These are phyloP conservation scores for Stichodactyla helianthus DNA, from an alignment of 64 coral and sea anemone genomes.

Conservation along the genomic window DNA sequence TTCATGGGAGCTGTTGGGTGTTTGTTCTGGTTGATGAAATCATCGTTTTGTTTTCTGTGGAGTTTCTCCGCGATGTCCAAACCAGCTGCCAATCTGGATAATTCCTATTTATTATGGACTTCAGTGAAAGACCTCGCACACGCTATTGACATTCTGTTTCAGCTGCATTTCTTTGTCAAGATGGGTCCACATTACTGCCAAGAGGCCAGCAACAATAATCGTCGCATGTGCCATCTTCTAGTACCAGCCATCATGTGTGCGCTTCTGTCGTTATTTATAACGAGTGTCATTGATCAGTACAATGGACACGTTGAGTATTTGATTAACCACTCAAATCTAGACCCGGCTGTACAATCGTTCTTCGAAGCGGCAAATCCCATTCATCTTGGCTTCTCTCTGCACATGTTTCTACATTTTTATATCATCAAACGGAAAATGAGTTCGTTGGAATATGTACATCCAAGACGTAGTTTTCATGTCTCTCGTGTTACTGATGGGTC, in stretches of 20 bases:
- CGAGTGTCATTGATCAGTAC: slow-evolving; percentile 71
- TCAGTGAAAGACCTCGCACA: slow-evolving; percentile 42
- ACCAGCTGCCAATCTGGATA: background rate
- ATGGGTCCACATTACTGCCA: slow-evolving; percentile 71
- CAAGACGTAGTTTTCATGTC: background rate
- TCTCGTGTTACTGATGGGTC: background rate
- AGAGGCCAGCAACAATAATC: slow-evolving; percentile 9
- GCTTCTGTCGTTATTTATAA: slow-evolving; percentile 56
- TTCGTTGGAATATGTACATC: background rate
- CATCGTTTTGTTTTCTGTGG: slow-evolving; percentile 55
- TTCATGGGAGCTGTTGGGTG: slow-evolving; percentile 67
- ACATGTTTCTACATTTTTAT: slow-evolving; percentile 85
- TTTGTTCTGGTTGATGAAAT: slow-evolving; percentile 73
- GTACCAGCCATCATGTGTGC: slow-evolving; percentile 62
- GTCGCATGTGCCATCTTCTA: slow-evolving; percentile 45
- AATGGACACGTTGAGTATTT: slow-evolving; percentile 58
- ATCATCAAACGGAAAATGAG: slow-evolving; percentile 63
- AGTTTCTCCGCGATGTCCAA: background rate
- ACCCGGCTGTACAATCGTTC: slow-evolving; percentile 35
- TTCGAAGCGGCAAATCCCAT: slow-evolving; percentile 63
- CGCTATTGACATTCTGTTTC: slow-evolving; percentile 63
- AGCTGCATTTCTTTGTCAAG: slow-evolving; percentile 78
- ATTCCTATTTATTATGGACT: slow-evolving; percentile 56
- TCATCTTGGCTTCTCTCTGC: slow-evolving; percentile 74
- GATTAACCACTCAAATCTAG: slow-evolving; percentile 28